These are phyloP conservation scores for Teleogryllus oceanicus DNA, from an alignment of 2,888 invertebrate species.

Conservation along the genomic window DNA sequence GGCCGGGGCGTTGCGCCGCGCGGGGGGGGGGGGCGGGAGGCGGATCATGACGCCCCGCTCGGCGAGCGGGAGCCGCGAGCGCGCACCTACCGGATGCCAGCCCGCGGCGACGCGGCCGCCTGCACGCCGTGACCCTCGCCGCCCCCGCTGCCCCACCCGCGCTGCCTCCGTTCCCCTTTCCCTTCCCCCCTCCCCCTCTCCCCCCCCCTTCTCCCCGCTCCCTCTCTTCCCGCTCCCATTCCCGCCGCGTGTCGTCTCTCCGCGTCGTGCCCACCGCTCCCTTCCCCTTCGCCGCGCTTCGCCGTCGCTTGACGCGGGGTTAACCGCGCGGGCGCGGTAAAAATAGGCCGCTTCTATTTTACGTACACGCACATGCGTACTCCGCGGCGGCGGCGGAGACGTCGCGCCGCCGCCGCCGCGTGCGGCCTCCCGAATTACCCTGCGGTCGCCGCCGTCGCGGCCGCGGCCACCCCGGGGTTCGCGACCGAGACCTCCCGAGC, in stretches of 20 bases:
- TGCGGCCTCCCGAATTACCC: constrained; percentile 20
- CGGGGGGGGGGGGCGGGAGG: neutral
- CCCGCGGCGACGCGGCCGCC: constrained; percentile 20
- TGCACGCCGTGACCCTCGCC: neutral
- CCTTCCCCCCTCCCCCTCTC: too few relatives aligned
- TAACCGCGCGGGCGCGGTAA: constrained; percentile 20
- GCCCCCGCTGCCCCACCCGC: too few relatives aligned
- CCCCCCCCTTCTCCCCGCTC: too few relatives aligned
- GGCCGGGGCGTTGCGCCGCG: neutral
- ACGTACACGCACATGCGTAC: constrained; percentile 12
- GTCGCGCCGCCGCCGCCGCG: constrained; percentile 11
- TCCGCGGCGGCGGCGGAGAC: constrained; percentile 3
- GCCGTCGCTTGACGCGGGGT: constrained; percentile 19
- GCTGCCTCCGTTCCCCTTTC: too few relatives aligned
- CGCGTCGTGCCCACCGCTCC: too few relatives aligned
- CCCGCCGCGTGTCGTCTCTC: too few relatives aligned
- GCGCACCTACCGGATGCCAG: constrained; percentile 29
- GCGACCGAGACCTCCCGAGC: too few relatives aligned
- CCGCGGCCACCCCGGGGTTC: neutral
- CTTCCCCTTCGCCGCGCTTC: neutral
- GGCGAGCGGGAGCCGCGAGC: neutral
- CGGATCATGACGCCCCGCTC: neutral
- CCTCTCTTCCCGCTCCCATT: too few relatives aligned
- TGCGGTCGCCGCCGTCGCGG: neutral
- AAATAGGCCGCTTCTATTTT: neutral